A percentile compares a stretch with the other conserved stretches of the same genome.
phyloP scores from a whole-genome alignment of 2,113 vertebrate species.

The Chaenogobius annularis region DNA sequence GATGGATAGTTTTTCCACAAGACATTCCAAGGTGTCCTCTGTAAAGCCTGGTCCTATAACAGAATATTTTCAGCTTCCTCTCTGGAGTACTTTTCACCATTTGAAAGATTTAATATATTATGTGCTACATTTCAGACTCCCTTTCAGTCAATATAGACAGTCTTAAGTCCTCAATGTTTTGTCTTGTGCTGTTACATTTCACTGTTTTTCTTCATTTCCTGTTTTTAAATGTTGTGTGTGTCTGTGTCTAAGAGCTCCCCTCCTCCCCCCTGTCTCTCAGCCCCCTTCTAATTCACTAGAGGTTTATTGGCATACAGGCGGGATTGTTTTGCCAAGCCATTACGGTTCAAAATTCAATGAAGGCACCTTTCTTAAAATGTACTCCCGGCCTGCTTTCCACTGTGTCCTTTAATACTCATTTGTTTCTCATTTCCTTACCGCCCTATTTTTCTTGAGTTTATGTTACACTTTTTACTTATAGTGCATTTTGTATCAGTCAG shows the following conservation, averaged over 20 bases:
- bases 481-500: constrained; percentile 30
- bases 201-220: constrained; percentile 47
- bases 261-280: constrained; percentile 47
- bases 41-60: too few relatives aligned
- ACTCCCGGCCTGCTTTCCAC: constrained; percentile 49
- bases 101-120: too few relatives aligned
- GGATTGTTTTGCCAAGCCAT: constrained; percentile 75
- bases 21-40: too few relatives aligned
- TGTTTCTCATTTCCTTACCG: constrained; percentile 16
- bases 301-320: constrained; percentile 70
- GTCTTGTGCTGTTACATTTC: constrained; percentile 38
- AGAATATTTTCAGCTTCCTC: too few relatives aligned
- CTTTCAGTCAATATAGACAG: constrained; percentile 28
- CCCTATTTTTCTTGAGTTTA: constrained; percentile 17
- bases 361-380: constrained; percentile 65
- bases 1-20: neutral
- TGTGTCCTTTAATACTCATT: constrained; percentile 42
- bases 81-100: too few relatives aligned
- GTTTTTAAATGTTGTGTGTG: constrained; percentile 47
- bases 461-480: constrained; percentile 22
- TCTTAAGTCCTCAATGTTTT: constrained; percentile 49
- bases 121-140: neutral
- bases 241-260: constrained; percentile 36
- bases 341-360: constrained; percentile 74
- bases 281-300: constrained; percentile 66